Evolutionary conservation across 2,888 invertebrate genomes (phyloP).

Genomic region (Nomada fucata): DNA sequence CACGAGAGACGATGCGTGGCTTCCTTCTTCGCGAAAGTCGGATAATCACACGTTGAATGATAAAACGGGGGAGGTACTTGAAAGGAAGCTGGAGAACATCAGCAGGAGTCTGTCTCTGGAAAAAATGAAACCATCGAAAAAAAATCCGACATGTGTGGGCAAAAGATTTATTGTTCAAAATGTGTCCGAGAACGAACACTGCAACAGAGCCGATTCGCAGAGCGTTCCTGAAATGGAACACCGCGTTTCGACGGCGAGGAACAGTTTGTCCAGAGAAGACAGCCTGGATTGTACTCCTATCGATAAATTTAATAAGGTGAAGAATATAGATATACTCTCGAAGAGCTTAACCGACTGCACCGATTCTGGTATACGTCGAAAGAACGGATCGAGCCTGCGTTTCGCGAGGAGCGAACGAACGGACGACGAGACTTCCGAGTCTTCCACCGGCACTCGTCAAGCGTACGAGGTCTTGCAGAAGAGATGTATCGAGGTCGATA

Average conservation of each 20-base stretch:
- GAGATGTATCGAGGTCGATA: constrained; percentile 69
- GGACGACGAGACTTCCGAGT: constrained; percentile 58
- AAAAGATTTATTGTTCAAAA: constrained; percentile 80
- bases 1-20: constrained; percentile 31
- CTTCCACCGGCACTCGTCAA: constrained; percentile 21
- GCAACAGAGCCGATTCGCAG: constrained; percentile 78
- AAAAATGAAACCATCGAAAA: constrained; percentile 37
- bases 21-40: constrained; percentile 27
- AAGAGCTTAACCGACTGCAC: constrained; percentile 77
- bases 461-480: neutral
- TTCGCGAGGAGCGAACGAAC: constrained; percentile 41
- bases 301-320: constrained; percentile 76
- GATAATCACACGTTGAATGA: constrained; percentile 30
- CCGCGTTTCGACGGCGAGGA: constrained; percentile 72
- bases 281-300: constrained; percentile 58
- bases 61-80: constrained; percentile 46
- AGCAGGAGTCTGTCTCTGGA: constrained; percentile 42
- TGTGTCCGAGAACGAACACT: constrained; percentile 80
- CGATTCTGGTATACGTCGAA: constrained; percentile 74
- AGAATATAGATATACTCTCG: constrained; percentile 79
- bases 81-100: constrained; percentile 15
- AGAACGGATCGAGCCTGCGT: constrained; percentile 72
- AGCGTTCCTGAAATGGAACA: constrained; percentile 81
- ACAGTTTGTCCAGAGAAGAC: constrained; percentile 65
- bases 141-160: constrained; percentile 74